These are phyloP conservation scores for Colinus virginianus DNA, from an alignment of 2,113 vertebrate species.

Conservation along the genomic window DNA sequence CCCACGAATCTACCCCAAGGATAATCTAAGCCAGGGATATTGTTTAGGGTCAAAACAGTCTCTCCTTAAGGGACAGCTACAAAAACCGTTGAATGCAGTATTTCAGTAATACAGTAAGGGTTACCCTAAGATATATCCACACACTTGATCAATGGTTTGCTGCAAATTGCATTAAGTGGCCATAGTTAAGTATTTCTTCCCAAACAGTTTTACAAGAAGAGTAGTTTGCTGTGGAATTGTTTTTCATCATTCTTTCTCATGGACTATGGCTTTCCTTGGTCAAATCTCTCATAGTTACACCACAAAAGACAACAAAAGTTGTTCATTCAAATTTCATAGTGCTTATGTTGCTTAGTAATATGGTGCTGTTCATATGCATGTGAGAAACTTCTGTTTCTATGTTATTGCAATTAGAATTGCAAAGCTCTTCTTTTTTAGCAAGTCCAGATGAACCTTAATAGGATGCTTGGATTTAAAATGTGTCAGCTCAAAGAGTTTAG, in stretches of 20 bases:
- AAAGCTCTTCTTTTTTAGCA: neutral
- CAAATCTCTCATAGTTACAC: neutral
- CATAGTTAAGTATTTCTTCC: slow-evolving; percentile 5
- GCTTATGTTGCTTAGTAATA: neutral
- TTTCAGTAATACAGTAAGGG: neutral
- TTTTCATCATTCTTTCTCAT: slow-evolving; percentile 14
- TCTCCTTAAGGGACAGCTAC: neutral
- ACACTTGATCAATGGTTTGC: slow-evolving; percentile 27
- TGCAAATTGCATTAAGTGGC: slow-evolving; percentile 27
- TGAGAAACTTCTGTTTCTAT: neutral
- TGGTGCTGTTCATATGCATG: neutral
- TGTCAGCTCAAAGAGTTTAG: neutral
- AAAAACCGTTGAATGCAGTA: neutral
- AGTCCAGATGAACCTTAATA: neutral
- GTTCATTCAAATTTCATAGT: slow-evolving; percentile 19
- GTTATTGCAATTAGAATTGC: neutral
- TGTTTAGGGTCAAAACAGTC: neutral
- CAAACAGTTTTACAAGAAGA: neutral
- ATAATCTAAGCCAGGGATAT: neutral
- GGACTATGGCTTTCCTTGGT: neutral
- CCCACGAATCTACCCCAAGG: neutral
- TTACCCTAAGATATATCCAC: neutral
- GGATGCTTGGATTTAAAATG: neutral
- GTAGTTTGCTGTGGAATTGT: slow-evolving; percentile 8
- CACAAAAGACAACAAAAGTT: neutral